Conservation (phyloP, 2,888 invertebrate species). For the Halocaridina rubra region DNA sequence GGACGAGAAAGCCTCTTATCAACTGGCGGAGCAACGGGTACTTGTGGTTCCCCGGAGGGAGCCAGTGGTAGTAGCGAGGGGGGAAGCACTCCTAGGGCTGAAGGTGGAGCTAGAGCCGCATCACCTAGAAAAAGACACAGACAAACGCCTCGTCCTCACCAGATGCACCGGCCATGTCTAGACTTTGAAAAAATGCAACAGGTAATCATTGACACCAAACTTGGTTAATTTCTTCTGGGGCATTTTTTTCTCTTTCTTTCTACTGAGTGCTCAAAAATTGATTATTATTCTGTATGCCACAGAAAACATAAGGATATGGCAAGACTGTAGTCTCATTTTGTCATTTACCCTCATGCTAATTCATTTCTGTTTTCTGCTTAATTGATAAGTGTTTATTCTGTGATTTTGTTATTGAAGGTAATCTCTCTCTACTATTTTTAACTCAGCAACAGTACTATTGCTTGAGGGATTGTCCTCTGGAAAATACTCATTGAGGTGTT, state of each 20-base stretch:
- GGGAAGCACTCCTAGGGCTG: conserved; percentile 67
- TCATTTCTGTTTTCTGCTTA: no score
- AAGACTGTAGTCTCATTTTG: no score
- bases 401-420: no score
- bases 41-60: conserved; percentile 27
- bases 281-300: no score
- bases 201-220: conserved; percentile 72
- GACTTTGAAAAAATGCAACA: conserved; percentile 98
- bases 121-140: conserved; percentile 75
- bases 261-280: background rate
- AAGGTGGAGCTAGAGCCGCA: conserved; percentile 55
- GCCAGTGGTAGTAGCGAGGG: conserved; percentile 51
- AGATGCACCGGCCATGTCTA: conserved; percentile 86
- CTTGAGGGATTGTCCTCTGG: no score
- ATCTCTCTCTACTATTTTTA: no score
- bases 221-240: conserved; percentile 34
- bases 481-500: no score
- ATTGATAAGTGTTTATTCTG: no score
- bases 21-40: conserved; percentile 39
- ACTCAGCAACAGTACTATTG: no score
- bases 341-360: no score
- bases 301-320: no score
- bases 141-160: conserved; percentile 70
- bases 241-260: background rate
- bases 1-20: conserved; percentile 40